Evolutionary conservation across 2,113 vertebrate genomes (phyloP).

Genomic region (Hirundichthys speculiger): DNA sequence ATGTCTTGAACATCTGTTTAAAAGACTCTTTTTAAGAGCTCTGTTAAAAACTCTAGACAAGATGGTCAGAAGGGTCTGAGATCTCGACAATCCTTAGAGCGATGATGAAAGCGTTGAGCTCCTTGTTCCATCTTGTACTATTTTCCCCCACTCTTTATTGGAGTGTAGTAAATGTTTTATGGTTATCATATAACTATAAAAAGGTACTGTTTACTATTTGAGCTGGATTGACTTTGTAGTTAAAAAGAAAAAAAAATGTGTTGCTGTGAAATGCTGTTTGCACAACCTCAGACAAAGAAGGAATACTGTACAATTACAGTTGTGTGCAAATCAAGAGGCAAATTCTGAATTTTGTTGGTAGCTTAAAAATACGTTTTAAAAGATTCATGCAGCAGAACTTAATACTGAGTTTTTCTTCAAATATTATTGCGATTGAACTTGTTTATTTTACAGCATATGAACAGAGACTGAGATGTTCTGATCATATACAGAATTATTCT

Average conservation of each 20-base stretch:
- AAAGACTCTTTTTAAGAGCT: constrained; percentile 41
- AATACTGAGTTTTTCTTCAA: too few relatives aligned
- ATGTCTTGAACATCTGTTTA: constrained; percentile 25
- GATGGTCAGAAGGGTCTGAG: constrained; percentile 12
- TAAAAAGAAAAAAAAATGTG: constrained; percentile 26
- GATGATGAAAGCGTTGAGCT: constrained; percentile 27
- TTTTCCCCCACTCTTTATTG: constrained; percentile 47
- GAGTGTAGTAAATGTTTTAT: constrained; percentile 54
- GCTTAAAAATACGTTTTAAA: too few relatives aligned
- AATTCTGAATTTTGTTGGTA: background rate
- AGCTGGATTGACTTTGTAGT: constrained; percentile 44
- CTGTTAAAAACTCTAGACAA: constrained; percentile 26
- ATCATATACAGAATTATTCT: too few relatives aligned
- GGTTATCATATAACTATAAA: constrained; percentile 80
- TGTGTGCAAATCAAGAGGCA: constrained; percentile 7
- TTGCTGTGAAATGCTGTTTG: constrained; percentile 59
- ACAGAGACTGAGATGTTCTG: too few relatives aligned
- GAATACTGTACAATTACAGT: constrained; percentile 29
- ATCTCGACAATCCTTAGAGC: constrained; percentile 37
- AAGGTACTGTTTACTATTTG: constrained; percentile 65
- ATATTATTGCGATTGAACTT: too few relatives aligned
- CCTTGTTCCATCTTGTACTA: constrained; percentile 25
- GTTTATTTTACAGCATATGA: background rate
- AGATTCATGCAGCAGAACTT: too few relatives aligned
- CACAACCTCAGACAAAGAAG: constrained; percentile 50